These are phyloP conservation scores for Macrophya annulata DNA, from an alignment of 2,888 invertebrate species.

Conservation along the genomic window DNA sequence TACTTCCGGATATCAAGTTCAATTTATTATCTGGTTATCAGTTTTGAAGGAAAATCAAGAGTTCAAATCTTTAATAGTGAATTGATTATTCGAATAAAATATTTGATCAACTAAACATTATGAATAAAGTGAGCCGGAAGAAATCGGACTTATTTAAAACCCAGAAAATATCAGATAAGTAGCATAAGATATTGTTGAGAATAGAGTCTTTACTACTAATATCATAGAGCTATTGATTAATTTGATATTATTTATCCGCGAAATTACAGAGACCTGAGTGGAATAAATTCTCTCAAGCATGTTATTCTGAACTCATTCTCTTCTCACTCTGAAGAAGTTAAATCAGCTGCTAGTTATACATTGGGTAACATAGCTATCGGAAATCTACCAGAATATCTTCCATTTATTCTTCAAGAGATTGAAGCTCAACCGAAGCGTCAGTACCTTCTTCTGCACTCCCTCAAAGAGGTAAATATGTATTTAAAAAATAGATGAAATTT, in stretches of 20 bases:
- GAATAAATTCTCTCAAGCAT: slow-evolving; percentile 88
- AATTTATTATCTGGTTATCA: background rate
- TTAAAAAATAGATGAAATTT: background rate
- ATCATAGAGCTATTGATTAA: background rate
- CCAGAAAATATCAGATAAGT: background rate
- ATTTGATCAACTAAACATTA: background rate
- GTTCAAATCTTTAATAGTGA: background rate
- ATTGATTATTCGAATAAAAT: background rate
- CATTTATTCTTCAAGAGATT: slow-evolving; percentile 96
- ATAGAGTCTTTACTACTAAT: background rate
- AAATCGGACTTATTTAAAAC: slow-evolving; percentile 14
- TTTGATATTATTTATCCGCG: slow-evolving; percentile 45
- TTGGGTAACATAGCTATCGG: slow-evolving; percentile 98
- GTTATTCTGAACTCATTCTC: slow-evolving; percentile 93
- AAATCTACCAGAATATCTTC: slow-evolving; percentile 95
- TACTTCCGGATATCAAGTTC: slow-evolving; percentile 1
- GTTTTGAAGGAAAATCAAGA: background rate
- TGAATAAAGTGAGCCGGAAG: slow-evolving; percentile 1
- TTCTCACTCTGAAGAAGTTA: slow-evolving; percentile 96
- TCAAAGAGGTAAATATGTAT: slow-evolving; percentile 90
- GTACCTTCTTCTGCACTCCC: slow-evolving; percentile 96
- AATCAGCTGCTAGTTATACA: slow-evolving; percentile 98
- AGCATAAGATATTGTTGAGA: background rate
- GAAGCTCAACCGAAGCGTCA: slow-evolving; percentile 96
- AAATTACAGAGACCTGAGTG: slow-evolving; percentile 87